Conservation (phyloP, 2,113 vertebrate species). For the Hypomesus transpacificus region DNA sequence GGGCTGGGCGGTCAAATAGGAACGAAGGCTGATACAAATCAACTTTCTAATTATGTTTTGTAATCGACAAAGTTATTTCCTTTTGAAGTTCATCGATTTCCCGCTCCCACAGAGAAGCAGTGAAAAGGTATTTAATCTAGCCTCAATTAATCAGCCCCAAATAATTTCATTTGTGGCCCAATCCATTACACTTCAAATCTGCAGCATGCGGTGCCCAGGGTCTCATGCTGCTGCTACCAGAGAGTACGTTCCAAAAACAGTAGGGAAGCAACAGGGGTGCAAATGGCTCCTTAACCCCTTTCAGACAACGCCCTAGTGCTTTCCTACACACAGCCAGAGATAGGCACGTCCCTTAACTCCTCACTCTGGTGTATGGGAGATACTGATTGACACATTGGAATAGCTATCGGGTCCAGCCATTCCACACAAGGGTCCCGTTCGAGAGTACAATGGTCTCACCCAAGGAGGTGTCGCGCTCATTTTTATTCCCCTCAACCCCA, state of each 20-base stretch:
- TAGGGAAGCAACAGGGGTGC: not conserved
- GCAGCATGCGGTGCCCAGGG: not conserved
- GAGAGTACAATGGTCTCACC: slow-evolving; percentile 19
- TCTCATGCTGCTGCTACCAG: slow-evolving; percentile 25
- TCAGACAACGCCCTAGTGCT: slow-evolving; percentile 12
- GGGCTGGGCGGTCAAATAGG: too few relatives aligned
- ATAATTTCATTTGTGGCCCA: not conserved
- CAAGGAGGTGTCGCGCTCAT: not conserved
- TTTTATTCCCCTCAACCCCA: not conserved
- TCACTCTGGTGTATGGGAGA: not conserved
- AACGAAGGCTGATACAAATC: too few relatives aligned
- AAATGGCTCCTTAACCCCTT: slow-evolving; percentile 3
- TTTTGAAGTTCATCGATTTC: too few relatives aligned
- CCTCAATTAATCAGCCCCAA: not conserved
- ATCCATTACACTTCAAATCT: slow-evolving; percentile 5
- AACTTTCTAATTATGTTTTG: too few relatives aligned
- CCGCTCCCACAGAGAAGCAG: too few relatives aligned
- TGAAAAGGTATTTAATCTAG: not conserved
- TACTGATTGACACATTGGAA: not conserved
- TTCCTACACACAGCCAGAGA: slow-evolving; percentile 18
- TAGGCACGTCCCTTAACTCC: too few relatives aligned
- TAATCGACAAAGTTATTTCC: too few relatives aligned
- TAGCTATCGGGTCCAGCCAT: not conserved
- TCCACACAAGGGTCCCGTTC: slow-evolving; percentile 16
- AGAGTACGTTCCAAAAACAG: slow-evolving; percentile 29